Evolutionary conservation across 2,888 invertebrate genomes (phyloP), one percentile per base, ranked within the genome.

Genomic region (Scrobipalpa atriplicella): DNA sequence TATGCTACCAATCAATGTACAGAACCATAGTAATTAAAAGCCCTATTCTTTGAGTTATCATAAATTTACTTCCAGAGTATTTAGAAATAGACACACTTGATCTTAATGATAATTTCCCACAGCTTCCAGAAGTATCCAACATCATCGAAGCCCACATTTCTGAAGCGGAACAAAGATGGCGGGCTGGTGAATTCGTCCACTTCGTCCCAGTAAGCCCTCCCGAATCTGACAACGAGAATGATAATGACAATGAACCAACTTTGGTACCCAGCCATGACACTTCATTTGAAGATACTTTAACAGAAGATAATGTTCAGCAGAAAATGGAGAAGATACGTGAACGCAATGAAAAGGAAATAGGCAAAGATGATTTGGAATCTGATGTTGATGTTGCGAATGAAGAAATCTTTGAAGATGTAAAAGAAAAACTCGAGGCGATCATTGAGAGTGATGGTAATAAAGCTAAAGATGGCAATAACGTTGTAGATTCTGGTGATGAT

Each of bases 81-180:
- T 29, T 29, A 29, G 29, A 3, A 3, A 29, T 5, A 29, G 29
- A 29, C 29, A 29, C n/a, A n/a, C n/a, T n/a, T n/a, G 5, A 29
- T 29, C 5, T 3, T n/a, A 51, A 18, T 19, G 10, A 18, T 10
- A 1, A 0, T 21, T 10, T 19, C 8, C 19, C 64, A 13, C 75
- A 93, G 92, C 72, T 92, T 0, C 88, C 91, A 5, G 91, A 89
- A 77, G 91, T 90, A 11, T 92, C 92, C 0, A 81, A 81, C 1
- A 83, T 91, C 7, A 72, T 92, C 1, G 87, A 90, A 73, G 86
- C 78, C 0, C 90, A 89, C 69, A 89, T 92, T 78, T 84, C 83
- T 16, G 82, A 79, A 13, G 85, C 87, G 0, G 90, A 89, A 68
- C 83, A 85, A 67, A 77, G 83, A 66, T 85, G 87, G 84, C 78